A percentile compares a stretch with the other conserved stretches of the same genome.
phyloP scores from a whole-genome alignment of 2,113 vertebrate genomes.

The Tachuris rubrigastra region DNA sequence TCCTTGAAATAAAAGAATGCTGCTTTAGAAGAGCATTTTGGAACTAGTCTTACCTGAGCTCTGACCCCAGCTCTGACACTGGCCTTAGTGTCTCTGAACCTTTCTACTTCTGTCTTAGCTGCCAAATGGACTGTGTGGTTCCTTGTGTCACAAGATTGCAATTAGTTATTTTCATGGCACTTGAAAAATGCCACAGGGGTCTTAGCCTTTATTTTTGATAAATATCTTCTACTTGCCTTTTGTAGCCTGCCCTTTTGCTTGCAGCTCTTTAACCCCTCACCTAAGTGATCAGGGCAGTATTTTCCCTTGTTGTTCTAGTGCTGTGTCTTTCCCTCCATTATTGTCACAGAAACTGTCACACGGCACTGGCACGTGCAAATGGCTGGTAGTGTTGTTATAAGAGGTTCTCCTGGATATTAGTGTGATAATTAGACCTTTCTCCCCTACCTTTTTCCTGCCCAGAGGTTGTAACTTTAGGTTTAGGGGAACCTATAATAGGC shows the following conservation, averaged over 20 bases:
- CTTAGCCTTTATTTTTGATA: background rate
- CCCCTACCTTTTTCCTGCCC: fast-evolving
- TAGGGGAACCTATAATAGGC: background rate
- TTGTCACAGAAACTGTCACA: background rate
- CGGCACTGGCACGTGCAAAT: background rate
- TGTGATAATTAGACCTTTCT: background rate
- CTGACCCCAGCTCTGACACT: background rate
- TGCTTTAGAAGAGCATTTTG: background rate
- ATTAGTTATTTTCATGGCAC: background rate
- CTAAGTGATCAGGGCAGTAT: background rate
- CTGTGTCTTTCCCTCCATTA: background rate
- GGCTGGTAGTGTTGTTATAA: fast-evolving
- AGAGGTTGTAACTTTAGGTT: background rate
- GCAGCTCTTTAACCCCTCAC: background rate
- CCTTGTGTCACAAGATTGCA: background rate
- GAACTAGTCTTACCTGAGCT: background rate
- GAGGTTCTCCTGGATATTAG: background rate
- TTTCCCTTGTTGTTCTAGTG: background rate
- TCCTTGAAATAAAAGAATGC: background rate
- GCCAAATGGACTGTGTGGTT: background rate
- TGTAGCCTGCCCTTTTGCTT: background rate
- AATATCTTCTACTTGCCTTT: background rate
- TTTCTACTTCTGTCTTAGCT: background rate
- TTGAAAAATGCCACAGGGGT: background rate
- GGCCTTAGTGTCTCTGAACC: background rate